Base-by-base conservation (phyloP, 1,140 invertebrate genomes). In the Epicauta chinensis region DNA sequence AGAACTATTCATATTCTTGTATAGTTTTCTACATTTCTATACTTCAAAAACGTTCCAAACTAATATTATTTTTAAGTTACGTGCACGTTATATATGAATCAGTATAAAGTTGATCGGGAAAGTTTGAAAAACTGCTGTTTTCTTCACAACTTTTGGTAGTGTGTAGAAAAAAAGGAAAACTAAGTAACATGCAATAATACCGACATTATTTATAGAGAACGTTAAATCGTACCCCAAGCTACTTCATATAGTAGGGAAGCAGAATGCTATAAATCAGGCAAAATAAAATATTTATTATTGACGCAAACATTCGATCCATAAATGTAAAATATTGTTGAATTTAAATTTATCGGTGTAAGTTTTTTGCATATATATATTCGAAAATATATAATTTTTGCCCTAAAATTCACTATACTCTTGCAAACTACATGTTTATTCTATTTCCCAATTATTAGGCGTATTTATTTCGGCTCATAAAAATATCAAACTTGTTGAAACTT, bases 231-330 rank as follows among this genome's bases (percentile, higher is more conserved):
- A 36, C 46, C 32, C 10, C 29, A 49, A 49, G 38, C 46, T 49
- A 49, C 46, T 49, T 49, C 36, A 49, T 49, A 49, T 49, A 49
- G 37, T 31, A 31, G 46, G 31, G 34, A 49, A 49, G 36, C 34
- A 49, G 46, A 49, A 49, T 40, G 37, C 36, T 39, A 49, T 49
- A 53, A 53, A 53, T 53, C 51, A 47, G 36, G 12, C 36, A 40
- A 47, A 47, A 53, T 53, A 53, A 53, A 53, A 53, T 53, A 53
- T 53, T 53, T 53, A 53, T 53, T 39, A 48, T 48, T 48, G 51
- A 53, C 42, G 41, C 41, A 29, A 37, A 40, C 39, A 43, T 36
- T 39, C 51, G 37, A 40, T 40, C 43, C 35, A 53, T 53, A 53
- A 53, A 47, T 47, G 51, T 53, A 53, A 53, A 53, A 53, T 53